phyloP scores from a whole-genome alignment of 2,797 vertebrate species.

The Apogon talboti region DNA sequence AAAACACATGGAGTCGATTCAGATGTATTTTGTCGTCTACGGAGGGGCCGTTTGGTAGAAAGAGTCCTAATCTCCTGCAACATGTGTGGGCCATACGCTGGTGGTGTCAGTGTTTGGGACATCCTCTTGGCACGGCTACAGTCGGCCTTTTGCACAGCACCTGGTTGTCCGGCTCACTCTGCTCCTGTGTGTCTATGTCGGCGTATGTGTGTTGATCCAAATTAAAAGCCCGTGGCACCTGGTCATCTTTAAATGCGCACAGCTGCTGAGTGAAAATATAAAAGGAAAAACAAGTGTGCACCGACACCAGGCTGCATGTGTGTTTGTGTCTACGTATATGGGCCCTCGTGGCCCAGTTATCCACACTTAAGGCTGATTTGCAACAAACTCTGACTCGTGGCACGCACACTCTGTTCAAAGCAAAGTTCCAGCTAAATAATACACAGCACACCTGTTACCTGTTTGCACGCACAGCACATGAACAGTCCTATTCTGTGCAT shows the following conservation, averaged over 20 bases:
- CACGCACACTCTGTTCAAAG: conserved; percentile 14
- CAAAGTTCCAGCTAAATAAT: conserved; percentile 17
- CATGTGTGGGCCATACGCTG: conserved; percentile 77
- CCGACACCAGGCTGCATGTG: neutral
- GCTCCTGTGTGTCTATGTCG: conserved; percentile 16
- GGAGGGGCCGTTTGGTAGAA: conserved; percentile 11
- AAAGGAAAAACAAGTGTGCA: conserved; percentile 24
- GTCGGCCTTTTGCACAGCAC: conserved; percentile 58
- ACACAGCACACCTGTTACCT: conserved; percentile 45
- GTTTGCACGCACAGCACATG: conserved; percentile 21
- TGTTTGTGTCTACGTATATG: conserved; percentile 24
- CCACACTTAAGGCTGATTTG: conserved; percentile 39
- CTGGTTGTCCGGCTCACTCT: conserved; percentile 47
- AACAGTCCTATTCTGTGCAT: conserved; percentile 16
- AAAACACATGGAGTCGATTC: conserved; percentile 57
- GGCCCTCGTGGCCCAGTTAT: too few relatives aligned
- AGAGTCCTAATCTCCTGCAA: conserved; percentile 39
- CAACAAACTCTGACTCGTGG: conserved; percentile 17
- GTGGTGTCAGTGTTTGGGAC: conserved; percentile 48
- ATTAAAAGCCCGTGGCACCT: conserved; percentile 44
- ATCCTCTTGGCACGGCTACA: conserved; percentile 76
- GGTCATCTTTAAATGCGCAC: conserved; percentile 59
- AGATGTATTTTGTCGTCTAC: conserved; percentile 31
- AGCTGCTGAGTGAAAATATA: conserved; percentile 57
- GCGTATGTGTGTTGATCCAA: conserved; percentile 29